Evolutionary conservation across 2,888 invertebrate species (phyloP).

Genomic region (Leucania comma): DNA sequence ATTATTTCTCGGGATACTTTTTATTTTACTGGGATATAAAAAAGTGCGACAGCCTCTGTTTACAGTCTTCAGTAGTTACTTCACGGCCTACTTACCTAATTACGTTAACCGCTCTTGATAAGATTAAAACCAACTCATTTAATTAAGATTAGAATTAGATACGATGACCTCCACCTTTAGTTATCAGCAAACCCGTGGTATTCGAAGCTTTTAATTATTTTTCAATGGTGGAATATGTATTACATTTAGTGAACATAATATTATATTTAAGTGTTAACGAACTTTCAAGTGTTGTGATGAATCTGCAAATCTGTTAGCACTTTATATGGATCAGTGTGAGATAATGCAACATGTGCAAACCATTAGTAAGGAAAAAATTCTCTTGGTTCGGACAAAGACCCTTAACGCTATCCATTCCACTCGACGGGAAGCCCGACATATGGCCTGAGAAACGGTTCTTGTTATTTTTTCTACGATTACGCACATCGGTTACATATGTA

Average conservation of each 20-base stretch:
- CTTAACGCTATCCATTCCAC: slow-evolving; percentile 74
- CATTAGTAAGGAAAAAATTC: slow-evolving; percentile 62
- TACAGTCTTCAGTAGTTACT: slow-evolving; percentile 28
- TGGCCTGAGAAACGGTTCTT: slow-evolving; percentile 77
- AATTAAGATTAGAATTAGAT: slow-evolving; percentile 58
- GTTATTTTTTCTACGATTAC: slow-evolving; percentile 76
- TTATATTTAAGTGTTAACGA: neutral
- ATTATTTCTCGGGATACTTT: no score
- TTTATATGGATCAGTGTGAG: slow-evolving; percentile 49
- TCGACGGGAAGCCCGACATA: slow-evolving; percentile 78
- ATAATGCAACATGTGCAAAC: slow-evolving; percentile 68
- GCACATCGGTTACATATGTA: slow-evolving; percentile 25
- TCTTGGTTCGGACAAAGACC: slow-evolving; percentile 59
- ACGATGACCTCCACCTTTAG: slow-evolving; percentile 61
- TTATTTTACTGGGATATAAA: neutral
- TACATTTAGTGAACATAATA: neutral
- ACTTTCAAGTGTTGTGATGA: slow-evolving; percentile 32
- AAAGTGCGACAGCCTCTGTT: slow-evolving; percentile 33
- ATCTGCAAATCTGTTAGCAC: slow-evolving; percentile 66
- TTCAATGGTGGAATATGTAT: slow-evolving; percentile 12
- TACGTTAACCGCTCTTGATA: slow-evolving; percentile 62
- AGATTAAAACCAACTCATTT: slow-evolving; percentile 63
- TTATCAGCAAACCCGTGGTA: slow-evolving; percentile 46
- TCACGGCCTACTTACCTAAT: slow-evolving; percentile 66
- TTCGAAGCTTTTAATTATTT: slow-evolving; percentile 19